Evolutionary conservation across 2,797 vertebrate species (phyloP).

Genomic region (Anguilla pacifica): DNA sequence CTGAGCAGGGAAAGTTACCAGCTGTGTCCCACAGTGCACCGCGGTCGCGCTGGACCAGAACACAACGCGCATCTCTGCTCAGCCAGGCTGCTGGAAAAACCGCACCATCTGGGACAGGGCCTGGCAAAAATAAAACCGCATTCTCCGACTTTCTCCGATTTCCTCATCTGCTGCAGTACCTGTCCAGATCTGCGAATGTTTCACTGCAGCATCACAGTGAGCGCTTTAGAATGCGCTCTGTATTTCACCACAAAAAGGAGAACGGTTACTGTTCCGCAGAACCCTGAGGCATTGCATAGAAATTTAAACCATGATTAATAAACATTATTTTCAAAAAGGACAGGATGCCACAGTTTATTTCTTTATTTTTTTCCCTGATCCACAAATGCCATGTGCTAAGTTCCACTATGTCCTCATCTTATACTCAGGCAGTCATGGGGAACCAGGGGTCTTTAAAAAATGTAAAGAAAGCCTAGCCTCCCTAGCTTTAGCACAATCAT

Average conservation of each 20-base stretch:
- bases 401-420: constrained; percentile 46
- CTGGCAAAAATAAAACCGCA: constrained; percentile 47
- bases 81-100: constrained; percentile 50
- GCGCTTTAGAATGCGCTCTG: not conserved
- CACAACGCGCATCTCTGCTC: constrained; percentile 36
- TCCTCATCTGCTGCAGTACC: constrained; percentile 26
- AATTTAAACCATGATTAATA: constrained; percentile 22
- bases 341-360: not conserved
- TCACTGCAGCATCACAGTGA: not conserved
- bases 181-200: not conserved
- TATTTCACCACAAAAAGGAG: not conserved
- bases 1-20: constrained; percentile 37
- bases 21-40: constrained; percentile 41
- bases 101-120: constrained; percentile 27
- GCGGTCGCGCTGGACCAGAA: not conserved
- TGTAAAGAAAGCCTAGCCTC: not conserved
- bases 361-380: constrained; percentile 16
- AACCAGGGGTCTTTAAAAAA: not conserved
- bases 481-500: not conserved
- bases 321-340: constrained; percentile 11
- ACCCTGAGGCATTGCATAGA: constrained; percentile 27
- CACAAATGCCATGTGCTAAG: constrained; percentile 45
- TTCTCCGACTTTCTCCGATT: constrained; percentile 46
- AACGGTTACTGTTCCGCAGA: constrained; percentile 21
- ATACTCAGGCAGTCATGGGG: not conserved